These are phyloP conservation scores for Coecobrya sp. DNA, from an alignment of 2,888 invertebrate species.

Conservation along the genomic window DNA sequence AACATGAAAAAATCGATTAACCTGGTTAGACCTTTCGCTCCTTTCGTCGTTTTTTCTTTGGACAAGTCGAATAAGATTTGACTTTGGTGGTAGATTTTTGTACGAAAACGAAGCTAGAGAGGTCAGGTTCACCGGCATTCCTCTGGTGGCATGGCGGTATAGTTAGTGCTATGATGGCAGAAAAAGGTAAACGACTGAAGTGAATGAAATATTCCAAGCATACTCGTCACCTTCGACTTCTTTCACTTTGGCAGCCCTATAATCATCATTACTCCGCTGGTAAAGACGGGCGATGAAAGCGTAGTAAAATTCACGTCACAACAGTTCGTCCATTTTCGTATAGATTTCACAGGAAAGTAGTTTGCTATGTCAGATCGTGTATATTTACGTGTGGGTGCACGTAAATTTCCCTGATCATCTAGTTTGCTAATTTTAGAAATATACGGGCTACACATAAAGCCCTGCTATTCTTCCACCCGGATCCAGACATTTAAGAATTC, in stretches of 20 bases:
- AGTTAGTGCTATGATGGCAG: neutral
- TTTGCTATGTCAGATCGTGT: slow-evolving; percentile 28
- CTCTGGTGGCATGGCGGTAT: slow-evolving; percentile 24
- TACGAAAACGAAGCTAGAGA: slow-evolving; percentile 1
- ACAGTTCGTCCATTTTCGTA: neutral
- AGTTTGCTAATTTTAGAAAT: neutral
- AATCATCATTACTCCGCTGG: slow-evolving; percentile 23
- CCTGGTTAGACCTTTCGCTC: slow-evolving; percentile 52
- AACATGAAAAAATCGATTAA: slow-evolving; percentile 61
- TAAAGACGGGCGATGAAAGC: neutral
- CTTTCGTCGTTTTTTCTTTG: slow-evolving; percentile 13
- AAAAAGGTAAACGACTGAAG: slow-evolving; percentile 5
- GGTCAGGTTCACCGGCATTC: slow-evolving; percentile 65
- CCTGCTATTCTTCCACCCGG: neutral
- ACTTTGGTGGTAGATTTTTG: slow-evolving; percentile 31
- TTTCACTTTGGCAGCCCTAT: slow-evolving; percentile 39
- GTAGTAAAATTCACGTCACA: neutral
- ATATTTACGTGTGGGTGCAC: neutral
- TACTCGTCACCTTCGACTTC: slow-evolving; percentile 79
- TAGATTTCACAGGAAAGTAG: neutral
- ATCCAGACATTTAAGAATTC: slow-evolving; percentile 18
- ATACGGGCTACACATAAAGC: neutral
- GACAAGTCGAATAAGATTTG: slow-evolving; percentile 7
- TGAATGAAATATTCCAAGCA: slow-evolving; percentile 69
- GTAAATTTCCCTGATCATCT: neutral